Percentiles rank a stretch among this genome's conserved stretches.
Conservation (phyloP, 2,113 vertebrate species). For the Spheniscus mendiculus region DNA sequence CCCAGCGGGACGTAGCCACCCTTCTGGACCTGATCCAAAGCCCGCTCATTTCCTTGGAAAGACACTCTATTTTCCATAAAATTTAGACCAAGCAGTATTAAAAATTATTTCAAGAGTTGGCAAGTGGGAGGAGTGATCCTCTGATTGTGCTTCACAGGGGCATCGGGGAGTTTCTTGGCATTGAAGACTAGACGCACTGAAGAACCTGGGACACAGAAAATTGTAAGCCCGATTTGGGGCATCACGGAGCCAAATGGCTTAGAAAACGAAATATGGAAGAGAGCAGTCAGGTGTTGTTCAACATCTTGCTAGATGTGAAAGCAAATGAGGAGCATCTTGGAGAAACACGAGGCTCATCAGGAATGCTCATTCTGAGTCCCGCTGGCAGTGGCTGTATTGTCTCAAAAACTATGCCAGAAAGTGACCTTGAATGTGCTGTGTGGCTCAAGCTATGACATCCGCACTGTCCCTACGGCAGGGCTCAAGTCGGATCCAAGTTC, state of each 20-base stretch:
- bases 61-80: background rate
- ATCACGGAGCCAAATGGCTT: background rate
- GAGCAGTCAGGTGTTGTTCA: background rate
- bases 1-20: rapidly evolving
- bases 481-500: background rate
- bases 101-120: background rate
- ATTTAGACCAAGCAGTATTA: background rate
- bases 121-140: background rate
- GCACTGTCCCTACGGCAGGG: rapidly evolving
- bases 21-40: background rate
- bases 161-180: background rate
- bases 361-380: background rate
- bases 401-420: background rate
- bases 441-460: background rate
- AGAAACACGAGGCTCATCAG: background rate
- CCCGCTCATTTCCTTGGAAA: background rate
- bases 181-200: background rate
- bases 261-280: background rate
- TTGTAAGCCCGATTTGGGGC: background rate
- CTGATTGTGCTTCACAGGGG: background rate
- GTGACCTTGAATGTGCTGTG: background rate
- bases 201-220: background rate
- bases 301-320: background rate
- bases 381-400: background rate
- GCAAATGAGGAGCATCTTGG: background rate